Percentiles rank a stretch among this genome's conserved stretches.
phyloP scores from a whole-genome alignment of 2,888 invertebrate species.

The Megastigmus dorsalis region DNA sequence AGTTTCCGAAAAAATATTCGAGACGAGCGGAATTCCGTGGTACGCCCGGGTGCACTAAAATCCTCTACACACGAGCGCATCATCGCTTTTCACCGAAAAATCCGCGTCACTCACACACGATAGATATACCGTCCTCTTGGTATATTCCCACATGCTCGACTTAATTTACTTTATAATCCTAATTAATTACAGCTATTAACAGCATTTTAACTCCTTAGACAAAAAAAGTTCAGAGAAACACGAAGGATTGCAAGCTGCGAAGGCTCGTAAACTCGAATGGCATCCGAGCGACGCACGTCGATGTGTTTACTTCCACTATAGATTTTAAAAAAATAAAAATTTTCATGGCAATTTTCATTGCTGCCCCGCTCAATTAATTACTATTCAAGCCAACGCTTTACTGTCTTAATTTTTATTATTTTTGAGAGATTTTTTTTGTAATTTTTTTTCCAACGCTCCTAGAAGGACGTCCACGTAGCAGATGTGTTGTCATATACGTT shows the following conservation, averaged over 20 bases:
- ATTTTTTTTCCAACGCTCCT: conserved; percentile 13
- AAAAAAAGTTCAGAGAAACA: conserved; percentile 13
- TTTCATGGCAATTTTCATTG: too few species aligned
- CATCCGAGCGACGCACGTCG: neutral
- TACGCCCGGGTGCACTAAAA: conserved; percentile 22
- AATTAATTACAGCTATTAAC: conserved; percentile 52
- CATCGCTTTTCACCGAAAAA: conserved; percentile 35
- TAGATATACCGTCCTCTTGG: too few species aligned
- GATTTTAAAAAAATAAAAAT: too few species aligned
- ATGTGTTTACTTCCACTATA: neutral
- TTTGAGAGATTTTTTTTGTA: neutral
- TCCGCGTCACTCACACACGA: neutral
- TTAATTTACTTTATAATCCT: conserved; percentile 39
- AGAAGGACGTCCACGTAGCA: conserved; percentile 11
- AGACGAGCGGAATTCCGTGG: conserved; percentile 8
- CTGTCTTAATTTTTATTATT: neutral
- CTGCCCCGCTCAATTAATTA: too few species aligned
- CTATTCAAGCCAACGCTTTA: too few species aligned
- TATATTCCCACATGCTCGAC: neutral
- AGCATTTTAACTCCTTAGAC: conserved; percentile 29
- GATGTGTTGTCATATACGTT: conserved; percentile 25
- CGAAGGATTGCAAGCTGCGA: conserved; percentile 41
- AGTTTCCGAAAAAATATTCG: neutral
- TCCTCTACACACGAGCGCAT: neutral
- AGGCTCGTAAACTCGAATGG: conserved; percentile 19